Evolutionary conservation across 37 sponge, comb jelly and placozoan genomes (phyloP).

Genomic region (Haliclona indistincta): DNA sequence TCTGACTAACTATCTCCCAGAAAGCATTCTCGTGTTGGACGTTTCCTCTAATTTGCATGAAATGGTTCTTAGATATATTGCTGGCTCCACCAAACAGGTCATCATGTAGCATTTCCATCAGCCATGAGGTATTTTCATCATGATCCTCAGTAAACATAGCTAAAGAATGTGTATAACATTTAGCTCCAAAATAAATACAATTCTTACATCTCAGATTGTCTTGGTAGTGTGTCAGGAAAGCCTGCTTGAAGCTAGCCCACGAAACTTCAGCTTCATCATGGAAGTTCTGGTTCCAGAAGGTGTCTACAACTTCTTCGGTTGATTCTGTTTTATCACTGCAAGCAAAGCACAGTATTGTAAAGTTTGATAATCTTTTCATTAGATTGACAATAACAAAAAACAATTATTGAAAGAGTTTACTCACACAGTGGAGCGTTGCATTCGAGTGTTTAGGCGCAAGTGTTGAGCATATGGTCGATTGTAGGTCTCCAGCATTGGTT

Average conservation of each 20-base stretch:
- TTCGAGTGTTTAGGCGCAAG: background rate
- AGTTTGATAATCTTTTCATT: background rate
- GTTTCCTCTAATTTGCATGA: conserved; percentile 70
- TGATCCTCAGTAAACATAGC: conserved; percentile 57
- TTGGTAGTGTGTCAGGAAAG: conserved; percentile 66
- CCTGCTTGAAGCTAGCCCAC: conserved; percentile 72
- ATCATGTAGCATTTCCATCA: conserved; percentile 67
- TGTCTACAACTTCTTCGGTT: conserved; percentile 23
- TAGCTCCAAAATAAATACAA: background rate
- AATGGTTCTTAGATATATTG: conserved; percentile 49
- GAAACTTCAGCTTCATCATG: conserved; percentile 49
- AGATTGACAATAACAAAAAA: background rate
- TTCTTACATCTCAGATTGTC: conserved; percentile 46
- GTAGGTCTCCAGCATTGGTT: background rate
- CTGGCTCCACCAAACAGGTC: conserved; percentile 75
- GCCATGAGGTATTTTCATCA: conserved; percentile 74
- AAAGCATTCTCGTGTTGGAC: conserved; percentile 60
- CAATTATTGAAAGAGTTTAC: background rate
- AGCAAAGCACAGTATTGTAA: background rate
- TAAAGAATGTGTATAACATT: background rate
- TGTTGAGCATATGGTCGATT: background rate
- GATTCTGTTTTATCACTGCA: background rate
- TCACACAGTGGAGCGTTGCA: background rate
- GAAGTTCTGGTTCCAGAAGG: conserved; percentile 84
- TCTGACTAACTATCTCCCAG: conserved; percentile 54